Evolutionary conservation across 2,113 vertebrate genomes (phyloP), one percentile per base, ranked within the genome.

Genomic region (Osmerus eperlanus): DNA sequence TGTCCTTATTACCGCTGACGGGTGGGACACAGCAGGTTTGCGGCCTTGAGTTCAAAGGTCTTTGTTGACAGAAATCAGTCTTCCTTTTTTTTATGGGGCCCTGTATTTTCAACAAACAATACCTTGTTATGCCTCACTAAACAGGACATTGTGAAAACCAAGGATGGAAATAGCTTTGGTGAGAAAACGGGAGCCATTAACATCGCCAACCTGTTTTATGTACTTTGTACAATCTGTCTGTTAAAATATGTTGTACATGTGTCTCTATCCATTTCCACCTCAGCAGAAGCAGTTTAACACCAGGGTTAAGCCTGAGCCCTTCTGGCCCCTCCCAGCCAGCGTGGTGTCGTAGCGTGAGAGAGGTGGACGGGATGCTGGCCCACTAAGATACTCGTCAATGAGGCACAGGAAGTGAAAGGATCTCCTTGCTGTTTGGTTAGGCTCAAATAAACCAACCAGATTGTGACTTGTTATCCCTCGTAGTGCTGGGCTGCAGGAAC

Each of bases 51-150:
- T 67, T 76, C 12, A 13, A 73, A 14, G 70, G 32, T 19, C 2
- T 71, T 78, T 87, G 72, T 80, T 82, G 76, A 83, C 74, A 79
- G 75, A 79, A 58, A 75, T 23, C n/a, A 76, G 68, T 77, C 62
- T 54, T 79, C 68, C 54, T 52, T 41, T 52, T 41, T 51, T 61
- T n/a, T 32, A 64, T 28, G 32, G 8, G 29, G 14, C 13, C 1
- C 13, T 29, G 53, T 63, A 18, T 76, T 71, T 74, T 73, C n/a
- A 28, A 56, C n/a, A 28, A 56, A 5, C 41, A 62, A 56, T 66
- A 53, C 59, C 55, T 65, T 47, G 3, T 64, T 36, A 64, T 64
- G 2, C 21, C 3, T 64, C 29, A 18, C 28, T 29, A 11, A n/a
- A 64, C 2, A 36, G 41, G 9, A 47, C 41, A 67, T 55, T 23